A percentile compares a stretch with the other conserved stretches of the same genome.
Conservation (phyloP, 2,797 vertebrate genomes). For the Moxostoma hubbsi region DNA sequence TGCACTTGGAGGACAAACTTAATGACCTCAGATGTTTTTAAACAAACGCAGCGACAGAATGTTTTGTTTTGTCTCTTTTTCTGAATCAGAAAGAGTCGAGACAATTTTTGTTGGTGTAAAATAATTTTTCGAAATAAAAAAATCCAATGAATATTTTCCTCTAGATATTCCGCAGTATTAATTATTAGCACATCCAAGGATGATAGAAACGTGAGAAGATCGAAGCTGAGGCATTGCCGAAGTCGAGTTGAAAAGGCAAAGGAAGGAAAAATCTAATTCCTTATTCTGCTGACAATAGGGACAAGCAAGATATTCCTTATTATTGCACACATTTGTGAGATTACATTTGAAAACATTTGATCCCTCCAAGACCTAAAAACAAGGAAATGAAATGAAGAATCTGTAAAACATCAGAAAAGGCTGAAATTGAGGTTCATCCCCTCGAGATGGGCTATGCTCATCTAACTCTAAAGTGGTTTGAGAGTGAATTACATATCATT, state of each 20-base stretch:
- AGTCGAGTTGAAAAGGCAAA: constrained; percentile 4
- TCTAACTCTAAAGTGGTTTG: constrained; percentile 23
- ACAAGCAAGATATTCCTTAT: constrained; percentile 17
- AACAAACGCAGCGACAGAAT: background rate
- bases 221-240: background rate
- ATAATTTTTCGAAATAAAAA: constrained; percentile 31
- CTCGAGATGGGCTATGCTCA: background rate
- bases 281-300: constrained; percentile 6
- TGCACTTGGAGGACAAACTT: background rate
- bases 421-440: constrained; percentile 14
- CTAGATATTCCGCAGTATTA: background rate
- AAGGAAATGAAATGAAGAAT: constrained; percentile 12
- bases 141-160: constrained; percentile 40
- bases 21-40: constrained; percentile 2
- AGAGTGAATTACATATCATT: constrained; percentile 6
- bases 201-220: background rate
- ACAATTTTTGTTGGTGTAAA: constrained; percentile 14
- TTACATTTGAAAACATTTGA: constrained; percentile 42
- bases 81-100: background rate
- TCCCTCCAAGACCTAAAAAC: constrained; percentile 23
- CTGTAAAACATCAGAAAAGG: background rate
- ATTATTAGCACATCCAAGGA: constrained; percentile 33
- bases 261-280: background rate
- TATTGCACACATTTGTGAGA: constrained; percentile 31
- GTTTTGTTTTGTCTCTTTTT: background rate